Evolutionary conservation across 2,113 vertebrate species (phyloP).

Genomic region (Ictalurus furcatus): DNA sequence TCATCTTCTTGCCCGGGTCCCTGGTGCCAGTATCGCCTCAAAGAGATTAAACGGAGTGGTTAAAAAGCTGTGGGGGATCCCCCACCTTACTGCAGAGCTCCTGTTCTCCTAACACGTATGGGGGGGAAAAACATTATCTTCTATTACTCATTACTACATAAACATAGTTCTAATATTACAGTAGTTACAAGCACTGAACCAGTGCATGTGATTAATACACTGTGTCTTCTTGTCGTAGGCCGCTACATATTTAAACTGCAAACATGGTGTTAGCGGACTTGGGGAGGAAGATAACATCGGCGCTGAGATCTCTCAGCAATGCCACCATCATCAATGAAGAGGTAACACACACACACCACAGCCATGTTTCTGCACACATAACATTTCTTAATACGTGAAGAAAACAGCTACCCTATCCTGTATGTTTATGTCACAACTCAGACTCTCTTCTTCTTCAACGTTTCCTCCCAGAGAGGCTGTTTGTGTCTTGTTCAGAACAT

Average conservation of each 20-base stretch:
- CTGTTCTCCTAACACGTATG: slow-evolving; percentile 34
- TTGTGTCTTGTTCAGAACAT: not conserved
- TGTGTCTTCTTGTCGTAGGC: not conserved
- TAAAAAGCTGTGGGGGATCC: slow-evolving; percentile 37
- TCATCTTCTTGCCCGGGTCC: not conserved
- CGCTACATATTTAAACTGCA: slow-evolving; percentile 54
- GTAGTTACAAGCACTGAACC: not conserved
- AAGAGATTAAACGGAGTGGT: not conserved
- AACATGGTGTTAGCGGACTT: slow-evolving; percentile 97
- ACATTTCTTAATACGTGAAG: not conserved
- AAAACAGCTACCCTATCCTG: not conserved
- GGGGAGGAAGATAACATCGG: slow-evolving; percentile 97
- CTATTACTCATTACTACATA: not conserved
- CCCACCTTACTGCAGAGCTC: slow-evolving; percentile 30
- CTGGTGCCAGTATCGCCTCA: not conserved
- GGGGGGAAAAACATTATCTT: too few species aligned
- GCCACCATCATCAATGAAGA: slow-evolving; percentile 99
- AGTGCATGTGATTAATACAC: not conserved
- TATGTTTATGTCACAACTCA: not conserved
- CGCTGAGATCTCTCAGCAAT: slow-evolving; percentile 96
- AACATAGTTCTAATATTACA: not conserved
- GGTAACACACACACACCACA: slow-evolving; percentile 68
- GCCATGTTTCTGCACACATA: not conserved
- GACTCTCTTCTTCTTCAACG: not conserved
- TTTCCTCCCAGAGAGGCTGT: not conserved